Evolutionary conservation across 2,888 invertebrate species (phyloP).

Genomic region (Sinelater perroti): DNA sequence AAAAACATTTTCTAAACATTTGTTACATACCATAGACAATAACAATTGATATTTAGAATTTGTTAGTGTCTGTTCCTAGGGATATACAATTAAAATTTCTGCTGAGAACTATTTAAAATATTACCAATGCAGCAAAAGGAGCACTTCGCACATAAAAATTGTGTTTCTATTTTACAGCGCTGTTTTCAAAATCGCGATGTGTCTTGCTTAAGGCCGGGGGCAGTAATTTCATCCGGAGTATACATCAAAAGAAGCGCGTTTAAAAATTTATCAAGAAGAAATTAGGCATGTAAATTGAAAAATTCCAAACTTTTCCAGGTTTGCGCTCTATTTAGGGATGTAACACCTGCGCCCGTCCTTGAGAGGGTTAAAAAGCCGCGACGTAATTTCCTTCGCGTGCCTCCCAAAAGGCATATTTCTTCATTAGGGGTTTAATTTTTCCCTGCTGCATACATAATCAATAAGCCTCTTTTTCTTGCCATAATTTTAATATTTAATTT

Average conservation of each 20-base stretch:
- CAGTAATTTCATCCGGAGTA: slow-evolving; percentile 11
- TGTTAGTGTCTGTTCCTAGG: no score
- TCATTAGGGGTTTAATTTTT: slow-evolving; percentile 63
- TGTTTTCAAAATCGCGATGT: neutral
- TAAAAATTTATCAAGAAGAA: slow-evolving; percentile 47
- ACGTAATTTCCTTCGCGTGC: slow-evolving; percentile 57
- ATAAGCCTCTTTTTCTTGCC: slow-evolving; percentile 58
- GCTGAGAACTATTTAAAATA: no score
- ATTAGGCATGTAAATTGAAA: slow-evolving; percentile 58
- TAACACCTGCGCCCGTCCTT: slow-evolving; percentile 46
- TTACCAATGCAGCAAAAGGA: no score
- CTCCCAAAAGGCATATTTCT: slow-evolving; percentile 60
- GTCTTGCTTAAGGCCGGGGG: neutral
- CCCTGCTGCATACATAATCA: slow-evolving; percentile 64
- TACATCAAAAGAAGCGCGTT: slow-evolving; percentile 29
- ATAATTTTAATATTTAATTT: slow-evolving; percentile 65
- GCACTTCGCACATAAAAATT: no score
- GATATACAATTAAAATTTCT: no score
- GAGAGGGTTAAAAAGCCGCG: slow-evolving; percentile 48
- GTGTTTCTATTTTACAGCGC: no score
- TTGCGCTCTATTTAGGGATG: slow-evolving; percentile 36
- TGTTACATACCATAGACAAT: no score
- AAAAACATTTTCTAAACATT: no score
- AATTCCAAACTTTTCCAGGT: slow-evolving; percentile 43
- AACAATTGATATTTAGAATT: no score